phyloP scores from a whole-genome alignment of 2,797 vertebrate genomes.

The Pangasius sanitwongsei region DNA sequence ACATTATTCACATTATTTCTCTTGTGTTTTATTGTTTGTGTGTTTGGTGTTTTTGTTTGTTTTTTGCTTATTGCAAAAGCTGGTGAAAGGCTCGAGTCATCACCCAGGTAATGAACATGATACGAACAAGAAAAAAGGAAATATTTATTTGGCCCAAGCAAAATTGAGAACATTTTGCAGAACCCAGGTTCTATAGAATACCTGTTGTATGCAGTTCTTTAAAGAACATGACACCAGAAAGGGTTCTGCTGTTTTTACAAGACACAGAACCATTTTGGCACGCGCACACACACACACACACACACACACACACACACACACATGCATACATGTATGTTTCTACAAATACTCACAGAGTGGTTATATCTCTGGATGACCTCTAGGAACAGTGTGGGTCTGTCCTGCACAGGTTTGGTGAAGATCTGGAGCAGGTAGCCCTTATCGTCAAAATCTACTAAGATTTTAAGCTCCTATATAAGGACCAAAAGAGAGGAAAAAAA shows the following conservation, averaged over 20 bases:
- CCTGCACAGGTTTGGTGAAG: constrained; percentile 84
- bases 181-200: background rate
- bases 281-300: no score
- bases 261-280: background rate
- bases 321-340: background rate
- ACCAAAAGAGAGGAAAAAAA: background rate
- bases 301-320: background rate
- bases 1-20: background rate
- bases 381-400: constrained; percentile 83
- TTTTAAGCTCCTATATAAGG: constrained; percentile 75
- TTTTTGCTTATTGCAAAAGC: background rate
- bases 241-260: background rate
- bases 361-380: constrained; percentile 84
- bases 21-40: background rate
- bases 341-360: constrained; percentile 75
- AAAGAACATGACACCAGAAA: background rate
- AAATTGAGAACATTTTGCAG: background rate
- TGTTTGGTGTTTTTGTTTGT: background rate
- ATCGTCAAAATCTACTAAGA: constrained; percentile 84
- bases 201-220: background rate
- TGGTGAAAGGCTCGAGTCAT: background rate
- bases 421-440: constrained; percentile 86
- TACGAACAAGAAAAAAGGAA: background rate
- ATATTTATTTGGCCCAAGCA: background rate
- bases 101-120: background rate